phyloP scores from a whole-genome alignment of 1,140 invertebrate species.

The Ylistrum balloti region DNA sequence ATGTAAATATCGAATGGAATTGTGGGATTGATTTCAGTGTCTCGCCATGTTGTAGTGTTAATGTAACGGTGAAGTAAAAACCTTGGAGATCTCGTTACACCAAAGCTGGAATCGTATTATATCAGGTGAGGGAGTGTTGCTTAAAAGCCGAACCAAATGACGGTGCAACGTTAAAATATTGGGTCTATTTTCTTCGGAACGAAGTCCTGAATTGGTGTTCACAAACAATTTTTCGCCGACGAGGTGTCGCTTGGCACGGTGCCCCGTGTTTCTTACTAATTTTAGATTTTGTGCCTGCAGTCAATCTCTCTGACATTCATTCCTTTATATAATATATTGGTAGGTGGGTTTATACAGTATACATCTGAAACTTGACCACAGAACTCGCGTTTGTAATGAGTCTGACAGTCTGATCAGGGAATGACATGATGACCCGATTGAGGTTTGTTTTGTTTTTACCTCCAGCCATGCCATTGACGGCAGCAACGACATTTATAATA shows the following conservation, averaged over 20 bases:
- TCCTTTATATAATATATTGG: no score
- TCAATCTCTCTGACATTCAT: no score
- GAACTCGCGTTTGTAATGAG: no score
- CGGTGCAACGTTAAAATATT: not conserved
- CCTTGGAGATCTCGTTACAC: constrained; percentile 8
- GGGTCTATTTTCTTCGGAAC: not conserved
- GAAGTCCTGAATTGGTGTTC: no score
- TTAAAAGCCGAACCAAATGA: not conserved
- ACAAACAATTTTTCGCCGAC: not conserved
- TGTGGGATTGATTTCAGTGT: constrained; percentile 6
- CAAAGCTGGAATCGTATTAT: not conserved
- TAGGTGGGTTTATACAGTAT: no score
- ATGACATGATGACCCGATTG: no score
- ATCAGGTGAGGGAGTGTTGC: not conserved
- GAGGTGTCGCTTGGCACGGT: not conserved
- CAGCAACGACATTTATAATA: no score
- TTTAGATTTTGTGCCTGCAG: not conserved
- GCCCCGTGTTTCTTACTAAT: constrained; percentile 11
- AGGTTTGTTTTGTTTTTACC: no score
- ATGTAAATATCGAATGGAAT: not conserved
- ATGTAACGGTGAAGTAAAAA: not conserved
- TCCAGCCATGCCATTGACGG: no score
- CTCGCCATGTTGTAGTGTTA: not conserved
- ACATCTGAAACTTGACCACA: no score
- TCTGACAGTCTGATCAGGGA: no score